These are phyloP conservation scores for Telenomus remus DNA, from an alignment of 1,140 invertebrate species.

Conservation along the genomic window DNA sequence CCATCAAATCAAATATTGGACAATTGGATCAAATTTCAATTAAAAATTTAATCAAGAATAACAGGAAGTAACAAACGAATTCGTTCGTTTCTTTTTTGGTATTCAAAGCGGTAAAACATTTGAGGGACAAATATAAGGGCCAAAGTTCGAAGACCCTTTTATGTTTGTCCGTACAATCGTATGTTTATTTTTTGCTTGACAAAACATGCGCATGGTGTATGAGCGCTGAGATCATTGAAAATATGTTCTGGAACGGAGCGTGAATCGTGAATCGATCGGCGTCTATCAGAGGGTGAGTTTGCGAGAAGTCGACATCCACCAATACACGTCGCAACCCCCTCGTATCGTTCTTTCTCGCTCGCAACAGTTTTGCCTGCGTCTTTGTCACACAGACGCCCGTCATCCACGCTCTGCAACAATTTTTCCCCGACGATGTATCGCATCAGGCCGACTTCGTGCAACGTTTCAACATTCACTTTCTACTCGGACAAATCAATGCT, in stretches of 20 bases:
- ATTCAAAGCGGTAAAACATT: too few species aligned
- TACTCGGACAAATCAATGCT: neutral
- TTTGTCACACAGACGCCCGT: constrained; percentile 32
- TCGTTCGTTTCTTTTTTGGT: too few species aligned
- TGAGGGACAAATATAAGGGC: too few species aligned
- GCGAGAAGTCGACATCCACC: constrained; percentile 35
- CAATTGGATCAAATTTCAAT: too few species aligned
- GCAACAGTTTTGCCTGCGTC: constrained; percentile 51
- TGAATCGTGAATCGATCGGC: constrained; percentile 68
- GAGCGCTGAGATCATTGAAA: constrained; percentile 29
- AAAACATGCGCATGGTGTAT: neutral
- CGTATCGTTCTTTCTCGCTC: constrained; percentile 34
- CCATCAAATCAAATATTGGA: too few species aligned
- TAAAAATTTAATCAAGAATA: too few species aligned
- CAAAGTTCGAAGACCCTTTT: too few species aligned
- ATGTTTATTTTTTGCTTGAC: constrained; percentile 7
- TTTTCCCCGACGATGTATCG: constrained; percentile 30
- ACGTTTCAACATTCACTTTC: neutral
- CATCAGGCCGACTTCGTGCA: neutral
- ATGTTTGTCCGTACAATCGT: too few species aligned
- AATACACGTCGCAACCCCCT: constrained; percentile 39
- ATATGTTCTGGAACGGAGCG: constrained; percentile 47
- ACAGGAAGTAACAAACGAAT: too few species aligned
- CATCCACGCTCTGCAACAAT: constrained; percentile 20
- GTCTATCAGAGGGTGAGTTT: constrained; percentile 49